These are phyloP conservation scores for Pipistrellus pygmaeus DNA, from an alignment of 2,797 vertebrate genomes.

Conservation along the genomic window DNA sequence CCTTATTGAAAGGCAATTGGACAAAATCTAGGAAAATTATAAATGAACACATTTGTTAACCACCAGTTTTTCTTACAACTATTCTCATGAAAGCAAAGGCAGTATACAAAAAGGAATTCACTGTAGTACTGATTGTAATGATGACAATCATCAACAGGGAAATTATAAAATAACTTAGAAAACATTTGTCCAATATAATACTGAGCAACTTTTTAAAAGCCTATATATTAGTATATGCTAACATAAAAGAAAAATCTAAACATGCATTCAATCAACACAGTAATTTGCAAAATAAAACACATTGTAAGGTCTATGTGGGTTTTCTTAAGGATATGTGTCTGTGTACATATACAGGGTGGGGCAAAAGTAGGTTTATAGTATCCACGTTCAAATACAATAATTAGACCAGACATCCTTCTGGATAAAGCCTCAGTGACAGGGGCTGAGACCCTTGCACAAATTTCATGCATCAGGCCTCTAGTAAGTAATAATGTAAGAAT, in stretches of 20 bases:
- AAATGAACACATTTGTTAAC: conserved; percentile 6
- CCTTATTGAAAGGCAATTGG: conserved; percentile 7
- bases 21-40: conserved; percentile 52
- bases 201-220: background rate
- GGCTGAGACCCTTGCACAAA: no score
- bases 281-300: conserved; percentile 20
- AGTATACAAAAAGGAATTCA: background rate
- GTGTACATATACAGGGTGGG: background rate
- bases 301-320: background rate
- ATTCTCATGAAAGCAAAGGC: background rate
- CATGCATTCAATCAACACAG: background rate
- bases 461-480: no score
- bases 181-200: background rate
- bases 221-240: background rate
- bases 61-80: background rate
- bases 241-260: conserved; percentile 18
- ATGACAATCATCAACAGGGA: background rate
- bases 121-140: background rate
- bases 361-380: background rate
- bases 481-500: background rate
- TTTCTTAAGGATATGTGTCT: background rate
- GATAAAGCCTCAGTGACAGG: no score
- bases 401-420: no score
- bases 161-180: conserved; percentile 23
- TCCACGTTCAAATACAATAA: background rate